Conservation (phyloP, 2,113 vertebrate species). For the Lagopus leucura region DNA sequence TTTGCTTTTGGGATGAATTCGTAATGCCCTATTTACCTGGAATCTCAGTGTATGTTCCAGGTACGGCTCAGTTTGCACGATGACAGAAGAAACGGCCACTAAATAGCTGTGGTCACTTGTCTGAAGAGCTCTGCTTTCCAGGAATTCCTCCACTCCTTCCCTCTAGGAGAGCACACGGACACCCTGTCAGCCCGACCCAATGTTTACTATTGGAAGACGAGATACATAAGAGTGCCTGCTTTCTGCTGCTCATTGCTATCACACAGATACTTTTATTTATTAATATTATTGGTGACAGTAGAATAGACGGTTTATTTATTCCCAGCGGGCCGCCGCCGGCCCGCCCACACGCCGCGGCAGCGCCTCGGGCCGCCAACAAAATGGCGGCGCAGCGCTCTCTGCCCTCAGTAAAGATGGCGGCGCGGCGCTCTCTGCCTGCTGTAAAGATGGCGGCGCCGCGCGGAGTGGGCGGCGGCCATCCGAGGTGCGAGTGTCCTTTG, state of each 20-base stretch:
- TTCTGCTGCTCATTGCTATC: neutral
- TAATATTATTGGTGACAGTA: neutral
- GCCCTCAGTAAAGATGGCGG: slow-evolving; percentile 25
- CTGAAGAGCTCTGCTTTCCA: neutral
- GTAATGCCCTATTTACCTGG: neutral
- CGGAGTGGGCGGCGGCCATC: neutral
- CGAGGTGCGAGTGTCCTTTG: neutral
- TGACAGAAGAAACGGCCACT: neutral
- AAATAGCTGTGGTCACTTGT: neutral
- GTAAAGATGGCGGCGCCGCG: neutral
- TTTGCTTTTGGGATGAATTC: neutral
- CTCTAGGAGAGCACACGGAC: neutral
- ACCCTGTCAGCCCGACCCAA: neutral
- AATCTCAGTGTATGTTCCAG: neutral
- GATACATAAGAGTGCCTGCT: neutral
- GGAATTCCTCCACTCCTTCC: neutral
- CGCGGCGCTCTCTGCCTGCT: neutral
- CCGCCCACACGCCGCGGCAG: rapidly evolving
- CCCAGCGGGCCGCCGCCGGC: no score
- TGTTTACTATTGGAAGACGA: neutral
- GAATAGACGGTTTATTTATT: neutral
- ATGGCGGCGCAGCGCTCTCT: neutral
- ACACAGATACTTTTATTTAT: rapidly evolving
- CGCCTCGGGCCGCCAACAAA: neutral
- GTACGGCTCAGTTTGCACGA: neutral